Conservation (phyloP, 2,888 invertebrate genomes). For the Lymantria dispar region DNA sequence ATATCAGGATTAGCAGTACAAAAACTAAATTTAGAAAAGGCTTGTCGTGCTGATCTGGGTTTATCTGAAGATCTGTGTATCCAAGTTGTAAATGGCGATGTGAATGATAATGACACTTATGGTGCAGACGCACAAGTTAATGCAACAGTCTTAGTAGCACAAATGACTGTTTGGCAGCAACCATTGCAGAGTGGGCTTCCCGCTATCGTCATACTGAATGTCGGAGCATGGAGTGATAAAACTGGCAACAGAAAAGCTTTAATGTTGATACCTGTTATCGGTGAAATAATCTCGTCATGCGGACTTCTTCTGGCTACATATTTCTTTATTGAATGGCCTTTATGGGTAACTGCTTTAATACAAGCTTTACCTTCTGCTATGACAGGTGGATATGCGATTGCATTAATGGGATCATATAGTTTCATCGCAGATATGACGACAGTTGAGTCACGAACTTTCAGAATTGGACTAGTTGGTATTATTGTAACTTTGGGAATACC, state of each 20-base stretch:
- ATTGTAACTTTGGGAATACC: conserved; percentile 77
- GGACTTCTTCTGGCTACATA: conserved; percentile 79
- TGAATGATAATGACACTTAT: conserved; percentile 44
- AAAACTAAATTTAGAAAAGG: conserved; percentile 81
- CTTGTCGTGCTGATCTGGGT: conserved; percentile 77
- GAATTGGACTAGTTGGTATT: conserved; percentile 83
- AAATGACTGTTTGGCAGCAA: conserved; percentile 80
- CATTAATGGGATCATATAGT: conserved; percentile 82
- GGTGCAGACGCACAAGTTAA: conserved; percentile 56
- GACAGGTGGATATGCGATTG: conserved; percentile 81
- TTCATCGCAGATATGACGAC: conserved; percentile 84
- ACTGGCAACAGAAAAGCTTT: conserved; percentile 81
- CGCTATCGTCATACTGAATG: conserved; percentile 78
- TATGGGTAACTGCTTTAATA: conserved; percentile 77
- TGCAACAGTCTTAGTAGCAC: conserved; percentile 69
- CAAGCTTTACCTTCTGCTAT: conserved; percentile 81
- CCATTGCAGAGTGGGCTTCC: conserved; percentile 81
- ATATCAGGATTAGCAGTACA: conserved; percentile 82
- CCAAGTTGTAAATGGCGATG: conserved; percentile 53
- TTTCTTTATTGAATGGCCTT: conserved; percentile 80
- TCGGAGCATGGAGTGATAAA: conserved; percentile 85
- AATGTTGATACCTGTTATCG: conserved; percentile 80
- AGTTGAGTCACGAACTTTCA: conserved; percentile 81
- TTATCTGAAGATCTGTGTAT: conserved; percentile 75
- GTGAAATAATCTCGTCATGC: conserved; percentile 75